phyloP scores from a whole-genome alignment of 2,888 invertebrate genomes.

The Tortricodes alternella region DNA sequence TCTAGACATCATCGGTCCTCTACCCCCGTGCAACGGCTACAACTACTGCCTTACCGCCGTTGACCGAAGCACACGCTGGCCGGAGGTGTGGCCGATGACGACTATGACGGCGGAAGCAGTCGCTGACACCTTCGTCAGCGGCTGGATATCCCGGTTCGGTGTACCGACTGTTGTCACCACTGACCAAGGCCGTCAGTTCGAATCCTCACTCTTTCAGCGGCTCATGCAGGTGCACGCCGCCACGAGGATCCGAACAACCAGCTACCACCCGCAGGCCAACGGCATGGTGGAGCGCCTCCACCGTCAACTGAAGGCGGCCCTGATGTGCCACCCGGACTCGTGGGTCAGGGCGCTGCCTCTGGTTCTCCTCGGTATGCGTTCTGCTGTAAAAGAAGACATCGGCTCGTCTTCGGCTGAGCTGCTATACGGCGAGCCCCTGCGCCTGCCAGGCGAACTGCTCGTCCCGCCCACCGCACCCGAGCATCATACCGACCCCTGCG shows the following conservation, averaged over 20 bases:
- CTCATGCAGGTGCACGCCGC: neutral
- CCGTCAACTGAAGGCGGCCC: slow-evolving; percentile 36
- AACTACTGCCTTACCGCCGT: slow-evolving; percentile 14
- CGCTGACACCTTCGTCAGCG: slow-evolving; percentile 23
- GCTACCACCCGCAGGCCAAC: slow-evolving; percentile 32
- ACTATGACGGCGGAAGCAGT: slow-evolving; percentile 29
- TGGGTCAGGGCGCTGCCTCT: slow-evolving; percentile 31
- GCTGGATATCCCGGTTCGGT: slow-evolving; percentile 32
- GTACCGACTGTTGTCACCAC: slow-evolving; percentile 29
- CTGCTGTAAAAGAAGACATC: slow-evolving; percentile 36
- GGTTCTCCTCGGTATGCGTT: slow-evolving; percentile 34
- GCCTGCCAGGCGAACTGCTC: slow-evolving; percentile 40
- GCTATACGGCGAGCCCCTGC: slow-evolving; percentile 39
- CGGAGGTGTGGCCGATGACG: slow-evolving; percentile 9
- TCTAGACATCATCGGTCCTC: slow-evolving; percentile 42
- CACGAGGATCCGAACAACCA: slow-evolving; percentile 28
- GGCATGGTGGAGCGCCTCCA: slow-evolving; percentile 34
- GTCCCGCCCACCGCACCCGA: no score
- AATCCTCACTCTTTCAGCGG: slow-evolving; percentile 10
- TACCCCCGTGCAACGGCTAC: neutral
- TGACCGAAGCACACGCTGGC: slow-evolving; percentile 11
- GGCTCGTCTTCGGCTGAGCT: slow-evolving; percentile 38
- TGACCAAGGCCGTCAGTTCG: slow-evolving; percentile 32
- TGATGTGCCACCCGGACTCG: slow-evolving; percentile 32
- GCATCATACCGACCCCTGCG: no score